Evolutionary conservation across 2,888 invertebrate species (phyloP), one percentile per base, ranked within the genome.

Genomic region (Druceiella hillmani): DNA sequence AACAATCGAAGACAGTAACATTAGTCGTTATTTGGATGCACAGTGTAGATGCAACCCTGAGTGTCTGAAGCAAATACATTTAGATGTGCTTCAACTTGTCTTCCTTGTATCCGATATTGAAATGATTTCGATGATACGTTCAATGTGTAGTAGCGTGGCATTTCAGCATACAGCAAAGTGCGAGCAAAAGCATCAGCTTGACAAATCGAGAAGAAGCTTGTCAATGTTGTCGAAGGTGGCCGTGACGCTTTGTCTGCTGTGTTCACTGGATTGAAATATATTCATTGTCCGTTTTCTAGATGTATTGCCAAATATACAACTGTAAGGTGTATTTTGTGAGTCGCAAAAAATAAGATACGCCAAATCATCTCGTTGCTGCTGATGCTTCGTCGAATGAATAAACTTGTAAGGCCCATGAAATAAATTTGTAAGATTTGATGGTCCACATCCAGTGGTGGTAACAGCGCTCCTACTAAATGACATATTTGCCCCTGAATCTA

Each of bases 91-190:
- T 41, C 40, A 45, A 49, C 32, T 43, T 46, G 36, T 40, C 29
- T 44, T 44, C 50, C 49, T 48, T 46, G 41, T 41, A 48, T 45
- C 11, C 40, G 37, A 36, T 47, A 41, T 36, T 49, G 44, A 47
- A 46, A 48, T 4, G 37, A 38, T 26, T 50, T 50, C 16, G 45
- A 46, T 43, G 45, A 41, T 36, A 37, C 41, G 14, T 49, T 50
- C 48, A 49, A 50, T 16, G 43, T 49, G 31, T 51, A 49, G 10
- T 51, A 50, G 17, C 46, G 45, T 36, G 50, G 47, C 46, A 50
- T 48, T 3, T 50, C 50, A 32, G 45, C 32, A 38, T 50, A 52
- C 33, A 50, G 45, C 42, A 53, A 45, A 31, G 50, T 50, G 29
- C 40, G 42, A 28, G 51, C 50, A 30, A 51, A 53, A 22, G 25